Percentiles rank a stretch among this genome's conserved stretches.
These are phyloP conservation scores for Actinernus sp. DNA, from an alignment of 92 coral and sea anemone genomes.

Conservation along the genomic window DNA sequence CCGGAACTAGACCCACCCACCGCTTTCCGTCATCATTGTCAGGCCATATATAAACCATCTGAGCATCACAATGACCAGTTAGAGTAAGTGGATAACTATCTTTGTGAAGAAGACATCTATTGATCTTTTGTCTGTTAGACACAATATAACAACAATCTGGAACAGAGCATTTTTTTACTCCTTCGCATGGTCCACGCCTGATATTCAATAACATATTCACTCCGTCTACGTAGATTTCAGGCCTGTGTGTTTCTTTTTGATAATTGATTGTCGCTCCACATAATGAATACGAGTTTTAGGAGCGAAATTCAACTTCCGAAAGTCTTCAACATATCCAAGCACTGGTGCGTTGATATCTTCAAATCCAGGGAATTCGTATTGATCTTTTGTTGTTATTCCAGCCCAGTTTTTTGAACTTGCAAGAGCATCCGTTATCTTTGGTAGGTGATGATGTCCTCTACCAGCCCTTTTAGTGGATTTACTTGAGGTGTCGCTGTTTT, in stretches of 20 bases:
- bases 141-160: constrained; percentile 33
- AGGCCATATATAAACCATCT: constrained; percentile 62
- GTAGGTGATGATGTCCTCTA: constrained; percentile 58
- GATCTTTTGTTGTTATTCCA: constrained; percentile 14
- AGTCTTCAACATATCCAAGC: constrained; percentile 2
- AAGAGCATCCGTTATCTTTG: constrained; percentile 37
- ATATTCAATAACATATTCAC: constrained; percentile 16
- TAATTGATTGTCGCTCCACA: constrained; percentile 56
- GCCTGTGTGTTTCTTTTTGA: constrained; percentile 53
- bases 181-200: constrained; percentile 56
- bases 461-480: constrained; percentile 19
- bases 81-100: constrained; percentile 18
- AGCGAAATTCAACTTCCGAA: constrained; percentile 4
- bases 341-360: background rate
- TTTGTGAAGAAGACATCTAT: constrained; percentile 47
- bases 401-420: constrained; percentile 17
- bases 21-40: constrained; percentile 36
- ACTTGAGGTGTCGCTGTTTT: constrained; percentile 12
- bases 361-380: constrained; percentile 69
- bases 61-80: constrained; percentile 36
- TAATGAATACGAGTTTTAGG: constrained; percentile 39
- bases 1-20: constrained; percentile 57
- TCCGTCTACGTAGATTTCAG: constrained; percentile 10
- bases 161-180: constrained; percentile 45
- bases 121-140: constrained; percentile 49